Evolutionary conservation across 2,888 invertebrate species (phyloP), one percentile per base, ranked within the genome.

Genomic region (Conistra vaccinii): DNA sequence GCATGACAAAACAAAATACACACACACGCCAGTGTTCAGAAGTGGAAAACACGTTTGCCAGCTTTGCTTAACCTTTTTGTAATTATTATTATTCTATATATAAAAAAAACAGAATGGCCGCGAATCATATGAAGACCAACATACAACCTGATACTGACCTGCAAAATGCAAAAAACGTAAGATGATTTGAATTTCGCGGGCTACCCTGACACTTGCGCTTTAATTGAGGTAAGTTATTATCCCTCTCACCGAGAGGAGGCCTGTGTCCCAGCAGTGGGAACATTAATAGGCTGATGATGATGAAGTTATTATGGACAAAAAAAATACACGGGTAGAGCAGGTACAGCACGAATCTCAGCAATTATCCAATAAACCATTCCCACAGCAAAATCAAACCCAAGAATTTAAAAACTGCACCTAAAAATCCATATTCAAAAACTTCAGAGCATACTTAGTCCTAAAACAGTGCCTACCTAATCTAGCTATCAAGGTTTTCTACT

Each of bases 401-500:
- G 0, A 48, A 67, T 61, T 55, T 39, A 2, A 39, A 42, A 61
- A 76, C 35, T 35, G 35, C 35, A n/a, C 14, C 26, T 60, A 61
- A 35, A 74, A 67, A 53, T 29, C n/a, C 23, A 32, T 26, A 62
- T 48, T 45, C 1, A 63, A 45, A 58, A 29, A 10, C 39, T 66
- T 42, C 23, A 61, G 55, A 53, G 14, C 58, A 73, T 67, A 69
- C 14, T 10, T 57, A 70, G 51, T 17, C 42, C 71, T 79, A 78
- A 69, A 77, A 67, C 69, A 70, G 61, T 57, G 57, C 42, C 66
- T 55, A 10, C n/a, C 12, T 76, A 70, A 65, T 71, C 61, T 62
- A 66, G 85, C 85, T 87, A 88, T 83, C 89, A 87, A 88, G 89
- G 90, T 87, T 86, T 84, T 87, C 87, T 78, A 67, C 32, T 29